These are phyloP conservation scores for Prosopocoilus inquinatus DNA, from an alignment of 2,888 invertebrate genomes.

Conservation along the genomic window DNA sequence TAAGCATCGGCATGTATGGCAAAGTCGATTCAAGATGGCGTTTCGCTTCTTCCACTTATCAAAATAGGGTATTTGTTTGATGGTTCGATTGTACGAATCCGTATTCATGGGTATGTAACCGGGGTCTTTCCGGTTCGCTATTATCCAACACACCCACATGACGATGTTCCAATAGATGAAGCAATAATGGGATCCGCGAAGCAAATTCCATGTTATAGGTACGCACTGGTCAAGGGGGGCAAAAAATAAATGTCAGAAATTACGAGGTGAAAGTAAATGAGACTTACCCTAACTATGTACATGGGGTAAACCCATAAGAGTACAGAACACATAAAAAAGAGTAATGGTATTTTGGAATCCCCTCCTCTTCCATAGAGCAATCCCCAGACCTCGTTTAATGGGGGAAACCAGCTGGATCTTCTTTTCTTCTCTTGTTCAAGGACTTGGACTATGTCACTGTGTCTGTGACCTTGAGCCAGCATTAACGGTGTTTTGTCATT, in stretches of 20 bases:
- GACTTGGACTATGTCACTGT: slow-evolving; percentile 78
- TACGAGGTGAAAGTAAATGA: not conserved
- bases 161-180: slow-evolving; percentile 88
- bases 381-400: slow-evolving; percentile 84
- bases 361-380: slow-evolving; percentile 88
- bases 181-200: slow-evolving; percentile 82
- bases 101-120: slow-evolving; percentile 88
- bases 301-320: slow-evolving; percentile 91
- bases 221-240: slow-evolving; percentile 81
- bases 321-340: slow-evolving; percentile 83
- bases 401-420: slow-evolving; percentile 82
- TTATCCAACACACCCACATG: slow-evolving; percentile 92
- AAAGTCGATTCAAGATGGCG: slow-evolving; percentile 75
- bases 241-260: slow-evolving; percentile 23
- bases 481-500: slow-evolving; percentile 90
- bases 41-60: slow-evolving; percentile 91
- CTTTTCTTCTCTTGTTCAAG: slow-evolving; percentile 80
- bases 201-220: slow-evolving; percentile 85
- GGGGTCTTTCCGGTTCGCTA: slow-evolving; percentile 85
- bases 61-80: slow-evolving; percentile 88
- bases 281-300: slow-evolving; percentile 78
- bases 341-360: slow-evolving; percentile 83
- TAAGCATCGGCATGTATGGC: slow-evolving; percentile 86
- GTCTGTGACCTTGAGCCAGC: slow-evolving; percentile 85
- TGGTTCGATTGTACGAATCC: slow-evolving; percentile 85